Conservation (phyloP, 2,797 vertebrate species). For the Clamator glandarius region DNA sequence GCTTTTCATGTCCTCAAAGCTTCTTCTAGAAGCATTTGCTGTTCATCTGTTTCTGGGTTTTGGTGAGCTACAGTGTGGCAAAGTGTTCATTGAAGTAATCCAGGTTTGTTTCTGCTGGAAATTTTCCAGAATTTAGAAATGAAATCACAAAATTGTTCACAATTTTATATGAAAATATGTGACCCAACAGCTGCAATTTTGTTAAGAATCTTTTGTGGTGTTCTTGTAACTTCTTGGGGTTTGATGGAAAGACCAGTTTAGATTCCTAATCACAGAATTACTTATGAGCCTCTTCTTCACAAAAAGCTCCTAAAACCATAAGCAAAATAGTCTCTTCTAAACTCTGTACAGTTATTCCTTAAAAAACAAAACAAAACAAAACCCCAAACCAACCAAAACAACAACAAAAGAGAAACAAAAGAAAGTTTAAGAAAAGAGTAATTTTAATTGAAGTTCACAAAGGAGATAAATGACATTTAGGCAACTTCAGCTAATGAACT, state of each 20-base stretch:
- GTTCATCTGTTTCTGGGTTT: background rate
- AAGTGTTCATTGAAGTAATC: background rate
- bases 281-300: background rate
- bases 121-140: background rate
- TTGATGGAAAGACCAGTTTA: background rate
- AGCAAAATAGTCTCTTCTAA: background rate
- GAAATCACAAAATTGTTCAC: background rate
- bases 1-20: background rate
- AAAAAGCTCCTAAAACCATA: background rate
- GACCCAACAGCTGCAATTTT: background rate
- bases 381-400: too few relatives aligned
- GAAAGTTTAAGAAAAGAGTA: background rate
- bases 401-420: background rate
- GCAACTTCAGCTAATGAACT: constrained; percentile 1
- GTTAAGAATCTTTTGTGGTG: background rate
- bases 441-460: background rate
- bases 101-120: background rate
- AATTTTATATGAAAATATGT: background rate
- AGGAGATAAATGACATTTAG: background rate
- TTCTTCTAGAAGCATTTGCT: background rate
- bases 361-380: too few relatives aligned
- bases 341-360: background rate
- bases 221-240: background rate
- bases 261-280: background rate
- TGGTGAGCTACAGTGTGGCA: background rate